phyloP scores from a whole-genome alignment of 2,888 invertebrate species.

The Entomobrya proxima region DNA sequence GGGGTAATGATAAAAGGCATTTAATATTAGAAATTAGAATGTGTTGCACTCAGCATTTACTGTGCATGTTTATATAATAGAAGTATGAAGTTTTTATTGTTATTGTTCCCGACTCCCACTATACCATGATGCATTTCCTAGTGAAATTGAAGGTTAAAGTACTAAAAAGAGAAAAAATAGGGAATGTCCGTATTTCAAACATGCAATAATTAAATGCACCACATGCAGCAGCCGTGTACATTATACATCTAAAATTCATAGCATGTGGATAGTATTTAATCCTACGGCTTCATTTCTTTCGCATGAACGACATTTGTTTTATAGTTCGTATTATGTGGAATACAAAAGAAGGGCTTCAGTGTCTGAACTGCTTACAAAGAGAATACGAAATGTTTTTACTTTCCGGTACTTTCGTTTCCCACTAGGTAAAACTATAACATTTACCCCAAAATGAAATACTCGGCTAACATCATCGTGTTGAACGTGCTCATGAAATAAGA shows the following conservation, averaged over 20 bases:
- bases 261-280: slow-evolving; percentile 63
- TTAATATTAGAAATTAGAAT: background rate
- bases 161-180: slow-evolving; percentile 8
- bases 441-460: no score
- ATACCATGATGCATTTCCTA: slow-evolving; percentile 10
- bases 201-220: slow-evolving; percentile 62
- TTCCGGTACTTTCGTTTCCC: background rate
- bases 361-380: background rate
- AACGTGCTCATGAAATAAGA: slow-evolving; percentile 18
- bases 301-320: slow-evolving; percentile 40
- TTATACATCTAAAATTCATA: slow-evolving; percentile 61
- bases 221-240: background rate
- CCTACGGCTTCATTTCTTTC: slow-evolving; percentile 62
- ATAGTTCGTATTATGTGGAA: background rate
- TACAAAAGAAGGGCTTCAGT: slow-evolving; percentile 8
- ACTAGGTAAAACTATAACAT: background rate
- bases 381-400: no score
- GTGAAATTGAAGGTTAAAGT: background rate
- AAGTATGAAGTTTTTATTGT: no score
- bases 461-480: background rate
- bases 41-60: background rate
- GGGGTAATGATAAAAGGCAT: background rate
- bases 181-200: slow-evolving; percentile 46
- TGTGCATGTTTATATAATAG: slow-evolving; percentile 11
- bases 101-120: no score